Evolutionary conservation across 2,888 invertebrate genomes (phyloP), one percentile per base, ranked within the genome.

Genomic region (Gibbula magus): DNA sequence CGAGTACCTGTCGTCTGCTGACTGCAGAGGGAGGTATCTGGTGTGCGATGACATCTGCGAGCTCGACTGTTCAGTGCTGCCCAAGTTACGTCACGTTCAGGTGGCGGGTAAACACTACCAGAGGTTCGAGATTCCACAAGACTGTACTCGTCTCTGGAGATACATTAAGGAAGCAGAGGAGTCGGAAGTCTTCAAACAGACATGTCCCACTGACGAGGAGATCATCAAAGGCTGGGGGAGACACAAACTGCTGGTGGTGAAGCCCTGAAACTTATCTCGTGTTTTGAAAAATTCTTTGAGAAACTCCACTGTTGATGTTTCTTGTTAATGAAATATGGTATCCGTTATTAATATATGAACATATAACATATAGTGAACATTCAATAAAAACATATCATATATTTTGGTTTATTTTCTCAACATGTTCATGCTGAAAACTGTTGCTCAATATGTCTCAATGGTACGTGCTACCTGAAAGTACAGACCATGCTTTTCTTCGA

Each of bases 151-250:
- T 20, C 53, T 88, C 25, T 80, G 77, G 4, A 66, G 82, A 8
- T 88, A 88, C 73, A 81, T 88, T 8, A 74, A 70, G 10, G 35
- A 51, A 39, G 86, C 84, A 13, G 77, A 85, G 35, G 51, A 70
- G 0, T 81, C 79, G 22, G 81, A 84, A 5, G 79, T 79, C 0
- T 88, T 84, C 74, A 82, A 77, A 56, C 22, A 61, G 16, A 86
- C 87, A 8, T 84, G 85, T 61, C 83, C 85, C 4, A 67, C 78
- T 39, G 86, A 86, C 56, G 83, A 84, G n/a, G 86, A 88, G 75
- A 81, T 88, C 51, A 82, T 88, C 7, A 81, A 83, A 79, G 88
- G 88, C 4, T 88, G 88, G 88, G 77, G 70, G 52, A 75, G 77
- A 52, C 86, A 84, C 75, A 75, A 61, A 1, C 10, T 29, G 10